Evolutionary conservation across 2,113 vertebrate species (phyloP).

Genomic region (Oxyruncus cristatus): DNA sequence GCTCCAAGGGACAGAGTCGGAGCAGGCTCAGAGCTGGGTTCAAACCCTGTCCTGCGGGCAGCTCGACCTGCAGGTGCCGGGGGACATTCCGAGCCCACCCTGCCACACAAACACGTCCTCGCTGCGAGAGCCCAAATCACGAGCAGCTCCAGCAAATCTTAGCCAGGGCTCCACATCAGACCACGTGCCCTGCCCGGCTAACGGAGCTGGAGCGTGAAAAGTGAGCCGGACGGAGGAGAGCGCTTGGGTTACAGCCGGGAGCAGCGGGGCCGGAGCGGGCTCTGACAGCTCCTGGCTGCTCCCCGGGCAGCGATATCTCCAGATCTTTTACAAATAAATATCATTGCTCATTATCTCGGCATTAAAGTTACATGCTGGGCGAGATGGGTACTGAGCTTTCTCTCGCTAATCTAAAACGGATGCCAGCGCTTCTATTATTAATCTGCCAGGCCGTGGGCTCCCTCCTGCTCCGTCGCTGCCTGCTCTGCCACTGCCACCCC

Average conservation of each 20-base stretch:
- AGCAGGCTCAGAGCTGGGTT: neutral
- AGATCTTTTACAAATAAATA: constrained; percentile 70
- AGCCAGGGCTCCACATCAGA: neutral
- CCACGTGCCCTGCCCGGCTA: neutral
- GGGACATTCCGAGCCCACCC: neutral
- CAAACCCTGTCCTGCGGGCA: neutral
- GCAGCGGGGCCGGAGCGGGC: neutral
- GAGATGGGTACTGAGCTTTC: constrained; percentile 55
- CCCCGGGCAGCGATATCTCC: constrained; percentile 39
- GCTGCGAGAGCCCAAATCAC: neutral
- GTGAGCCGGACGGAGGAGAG: neutral
- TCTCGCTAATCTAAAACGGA: constrained; percentile 43
- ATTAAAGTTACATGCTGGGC: constrained; percentile 57
- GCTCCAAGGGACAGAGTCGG: neutral
- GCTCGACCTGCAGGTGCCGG: neutral
- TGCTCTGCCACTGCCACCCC: neutral
- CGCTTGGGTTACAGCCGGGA: neutral
- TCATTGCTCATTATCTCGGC: constrained; percentile 53
- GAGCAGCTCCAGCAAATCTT: constrained; percentile 10
- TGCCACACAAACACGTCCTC: neutral
- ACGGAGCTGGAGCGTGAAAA: constrained; percentile 9
- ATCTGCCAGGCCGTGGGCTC: neutral
- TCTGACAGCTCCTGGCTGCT: constrained; percentile 33
- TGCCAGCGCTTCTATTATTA: constrained; percentile 45
- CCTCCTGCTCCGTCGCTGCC: neutral